Evolutionary conservation across 2,888 invertebrate species (phyloP).

Genomic region (Meliscaeva auricollis): DNA sequence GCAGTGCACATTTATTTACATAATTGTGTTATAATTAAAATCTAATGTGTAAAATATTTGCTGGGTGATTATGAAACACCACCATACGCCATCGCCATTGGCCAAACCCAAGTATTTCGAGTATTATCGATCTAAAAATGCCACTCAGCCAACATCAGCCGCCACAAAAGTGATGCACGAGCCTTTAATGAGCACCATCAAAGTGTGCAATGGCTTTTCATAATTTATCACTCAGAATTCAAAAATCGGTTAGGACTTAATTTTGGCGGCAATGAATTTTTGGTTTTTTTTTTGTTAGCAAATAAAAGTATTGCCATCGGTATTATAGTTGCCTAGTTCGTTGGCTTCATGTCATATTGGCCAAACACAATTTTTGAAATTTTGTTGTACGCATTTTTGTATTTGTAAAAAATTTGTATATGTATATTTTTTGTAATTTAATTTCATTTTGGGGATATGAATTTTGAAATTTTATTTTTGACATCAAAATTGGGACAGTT

Average conservation of each 20-base stretch:
- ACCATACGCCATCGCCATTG: too few relatives aligned
- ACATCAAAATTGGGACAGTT: constrained; percentile 64
- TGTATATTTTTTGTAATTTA: constrained; percentile 11
- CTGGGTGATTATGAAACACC: constrained; percentile 4
- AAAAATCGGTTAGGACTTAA: constrained; percentile 45
- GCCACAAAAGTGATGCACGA: constrained; percentile 51
- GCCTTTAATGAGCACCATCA: constrained; percentile 63
- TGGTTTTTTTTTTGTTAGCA: not conserved
- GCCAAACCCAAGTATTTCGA: not conserved
- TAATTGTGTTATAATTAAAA: constrained; percentile 11
- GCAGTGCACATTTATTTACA: not conserved
- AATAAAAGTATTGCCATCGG: constrained; percentile 3
- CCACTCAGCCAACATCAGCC: constrained; percentile 5
- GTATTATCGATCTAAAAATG: constrained; percentile 27
- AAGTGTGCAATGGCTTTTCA: constrained; percentile 49
- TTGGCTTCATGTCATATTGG: constrained; percentile 17
- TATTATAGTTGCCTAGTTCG: constrained; percentile 10
- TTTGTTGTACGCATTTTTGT: constrained; percentile 18
- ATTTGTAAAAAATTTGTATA: not conserved
- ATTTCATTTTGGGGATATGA: constrained; percentile 39
- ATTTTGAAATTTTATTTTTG: constrained; percentile 70
- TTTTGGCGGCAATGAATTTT: constrained; percentile 64
- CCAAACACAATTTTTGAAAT: constrained; percentile 8
- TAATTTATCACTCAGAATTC: constrained; percentile 53
- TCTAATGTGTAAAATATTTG: not conserved